These are phyloP conservation scores for Musca vetustissima DNA, from an alignment of 1,140 invertebrate genomes.

Conservation along the genomic window DNA sequence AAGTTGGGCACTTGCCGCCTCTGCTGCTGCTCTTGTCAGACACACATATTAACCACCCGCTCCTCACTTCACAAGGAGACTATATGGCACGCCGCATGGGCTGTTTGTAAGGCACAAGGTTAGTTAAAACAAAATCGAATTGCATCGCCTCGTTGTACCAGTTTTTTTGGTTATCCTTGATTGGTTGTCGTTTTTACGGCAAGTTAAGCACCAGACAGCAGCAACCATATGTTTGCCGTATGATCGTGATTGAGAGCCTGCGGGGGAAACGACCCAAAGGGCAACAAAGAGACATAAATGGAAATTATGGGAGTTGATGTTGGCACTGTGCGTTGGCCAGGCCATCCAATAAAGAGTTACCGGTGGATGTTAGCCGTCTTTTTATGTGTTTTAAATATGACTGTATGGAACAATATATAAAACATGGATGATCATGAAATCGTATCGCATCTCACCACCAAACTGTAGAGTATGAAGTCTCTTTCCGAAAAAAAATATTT, in stretches of 20 bases:
- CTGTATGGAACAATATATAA: slow-evolving; percentile 22
- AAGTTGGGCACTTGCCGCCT: not conserved
- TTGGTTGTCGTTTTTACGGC: not conserved
- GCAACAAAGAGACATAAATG: slow-evolving; percentile 20
- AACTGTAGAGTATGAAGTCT: too few relatives aligned
- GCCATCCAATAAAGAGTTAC: too few relatives aligned
- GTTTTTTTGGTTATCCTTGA: not conserved
- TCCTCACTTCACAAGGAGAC: too few relatives aligned
- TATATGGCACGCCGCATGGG: too few relatives aligned
- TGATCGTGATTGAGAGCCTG: not conserved
- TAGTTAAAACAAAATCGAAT: slow-evolving; percentile 9
- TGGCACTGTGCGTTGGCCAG: too few relatives aligned
- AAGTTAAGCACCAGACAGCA: too few relatives aligned
- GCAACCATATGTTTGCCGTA: not conserved
- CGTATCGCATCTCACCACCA: too few relatives aligned
- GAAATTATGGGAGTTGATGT: slow-evolving; percentile 17
- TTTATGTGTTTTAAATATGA: slow-evolving; percentile 22
- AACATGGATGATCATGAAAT: slow-evolving; percentile 4
- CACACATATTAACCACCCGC: not conserved
- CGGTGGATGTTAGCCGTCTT: slow-evolving; percentile 2
- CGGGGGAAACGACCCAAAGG: not conserved
- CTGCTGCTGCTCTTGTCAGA: not conserved
- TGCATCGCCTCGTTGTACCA: not conserved
- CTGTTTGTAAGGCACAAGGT: slow-evolving; percentile 21
- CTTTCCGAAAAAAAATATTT: too few relatives aligned